These are phyloP conservation scores for Spilarctia lutea DNA, from an alignment of 2,888 invertebrate species.

Conservation along the genomic window DNA sequence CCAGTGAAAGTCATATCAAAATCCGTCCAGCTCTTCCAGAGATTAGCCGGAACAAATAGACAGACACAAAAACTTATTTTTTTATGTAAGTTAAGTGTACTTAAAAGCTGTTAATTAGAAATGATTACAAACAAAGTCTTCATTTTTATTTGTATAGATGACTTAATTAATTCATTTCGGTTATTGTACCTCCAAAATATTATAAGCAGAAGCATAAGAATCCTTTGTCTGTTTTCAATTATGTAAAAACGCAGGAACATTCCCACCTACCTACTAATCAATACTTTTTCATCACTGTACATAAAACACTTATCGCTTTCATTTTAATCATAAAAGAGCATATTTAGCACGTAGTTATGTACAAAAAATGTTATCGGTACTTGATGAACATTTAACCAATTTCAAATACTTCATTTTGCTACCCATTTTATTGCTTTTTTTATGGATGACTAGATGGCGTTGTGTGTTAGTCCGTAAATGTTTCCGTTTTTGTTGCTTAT, in stretches of 20 bases:
- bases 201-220: conserved; percentile 31
- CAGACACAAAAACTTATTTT: too few relatives aligned
- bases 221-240: conserved; percentile 40
- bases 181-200: conserved; percentile 36
- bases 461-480: too few relatives aligned
- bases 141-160: not conserved
- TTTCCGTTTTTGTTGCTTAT: too few relatives aligned
- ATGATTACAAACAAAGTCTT: too few relatives aligned
- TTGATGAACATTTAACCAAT: conserved; percentile 1
- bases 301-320: conserved; percentile 7
- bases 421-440: too few relatives aligned
- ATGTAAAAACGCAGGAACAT: conserved; percentile 34
- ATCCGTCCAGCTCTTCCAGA: conserved; percentile 1
- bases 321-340: conserved; percentile 6
- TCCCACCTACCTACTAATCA: conserved; percentile 23
- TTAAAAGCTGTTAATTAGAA: too few relatives aligned
- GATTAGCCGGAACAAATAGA: too few relatives aligned
- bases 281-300: conserved; percentile 5
- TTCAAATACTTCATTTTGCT: not conserved
- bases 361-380: conserved; percentile 15
- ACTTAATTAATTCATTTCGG: conserved; percentile 32
- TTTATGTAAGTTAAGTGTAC: too few relatives aligned
- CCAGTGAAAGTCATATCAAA: too few relatives aligned
- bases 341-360: conserved; percentile 8
- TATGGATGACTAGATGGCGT: too few relatives aligned